Conservation (phyloP, 2,888 invertebrate genomes). For the Uropetala carovei region DNA sequence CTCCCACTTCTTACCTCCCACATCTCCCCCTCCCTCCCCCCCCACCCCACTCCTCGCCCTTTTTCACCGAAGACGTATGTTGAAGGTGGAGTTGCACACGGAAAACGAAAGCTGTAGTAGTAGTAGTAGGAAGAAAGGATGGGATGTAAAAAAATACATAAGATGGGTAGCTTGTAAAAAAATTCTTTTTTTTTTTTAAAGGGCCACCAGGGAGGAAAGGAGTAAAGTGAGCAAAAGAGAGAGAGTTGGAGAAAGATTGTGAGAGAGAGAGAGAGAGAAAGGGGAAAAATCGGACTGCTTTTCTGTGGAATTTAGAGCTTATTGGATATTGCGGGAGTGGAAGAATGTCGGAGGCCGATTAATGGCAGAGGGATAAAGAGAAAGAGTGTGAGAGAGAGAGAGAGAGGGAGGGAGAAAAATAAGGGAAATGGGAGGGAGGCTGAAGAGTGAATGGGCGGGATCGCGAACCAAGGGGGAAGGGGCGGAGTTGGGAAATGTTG, state of each 20-base stretch:
- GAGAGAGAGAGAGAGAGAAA: neutral
- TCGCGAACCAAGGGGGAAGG: too few relatives aligned
- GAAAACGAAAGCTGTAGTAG: neutral
- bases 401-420: neutral
- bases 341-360: conserved; percentile 16
- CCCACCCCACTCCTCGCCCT: neutral
- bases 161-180: conserved; percentile 1
- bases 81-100: neutral
- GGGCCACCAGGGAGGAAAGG: neutral
- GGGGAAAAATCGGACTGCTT: conserved; percentile 9
- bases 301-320: conserved; percentile 37
- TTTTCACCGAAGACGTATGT: neutral
- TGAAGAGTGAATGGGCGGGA: neutral
- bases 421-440: neutral
- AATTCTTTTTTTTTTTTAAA: neutral
- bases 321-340: conserved; percentile 27
- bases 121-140: neutral
- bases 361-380: conserved; percentile 20
- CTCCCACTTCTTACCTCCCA: too few relatives aligned
- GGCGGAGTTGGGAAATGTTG: too few relatives aligned
- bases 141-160: conserved; percentile 8
- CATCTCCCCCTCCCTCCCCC: too few relatives aligned
- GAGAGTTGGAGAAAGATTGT: neutral
- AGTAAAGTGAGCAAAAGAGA: neutral
- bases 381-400: neutral